These are phyloP conservation scores for Cochlearius cochlearius DNA, from an alignment of 2,113 vertebrate species.

Conservation along the genomic window DNA sequence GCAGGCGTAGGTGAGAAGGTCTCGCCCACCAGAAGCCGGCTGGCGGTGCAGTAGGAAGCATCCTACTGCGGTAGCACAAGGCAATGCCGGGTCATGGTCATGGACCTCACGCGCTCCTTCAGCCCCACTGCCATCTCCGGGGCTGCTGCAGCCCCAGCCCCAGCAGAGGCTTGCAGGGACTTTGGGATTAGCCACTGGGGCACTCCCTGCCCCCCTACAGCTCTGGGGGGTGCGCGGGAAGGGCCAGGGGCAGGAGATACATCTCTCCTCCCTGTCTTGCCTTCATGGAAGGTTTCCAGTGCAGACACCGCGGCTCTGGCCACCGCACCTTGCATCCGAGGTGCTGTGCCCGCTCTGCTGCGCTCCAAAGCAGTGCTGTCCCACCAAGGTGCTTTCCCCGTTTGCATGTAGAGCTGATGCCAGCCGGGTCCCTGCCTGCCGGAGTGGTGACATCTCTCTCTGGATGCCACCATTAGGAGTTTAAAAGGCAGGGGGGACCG, in stretches of 20 bases:
- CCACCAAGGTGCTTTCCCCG: background rate
- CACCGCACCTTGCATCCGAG: background rate
- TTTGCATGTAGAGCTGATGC: rapidly evolving
- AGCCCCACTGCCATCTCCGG: background rate
- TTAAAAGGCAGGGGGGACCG: background rate
- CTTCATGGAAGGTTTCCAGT: background rate
- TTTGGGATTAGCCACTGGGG: background rate
- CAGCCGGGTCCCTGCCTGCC: rapidly evolving
- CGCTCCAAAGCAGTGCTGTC: background rate
- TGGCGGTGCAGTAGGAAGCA: rapidly evolving
- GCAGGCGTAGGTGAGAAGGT: rapidly evolving
- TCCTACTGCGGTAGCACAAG: background rate
- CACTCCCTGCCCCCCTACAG: background rate
- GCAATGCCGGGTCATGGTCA: background rate
- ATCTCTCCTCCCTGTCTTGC: background rate
- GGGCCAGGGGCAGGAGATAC: background rate
- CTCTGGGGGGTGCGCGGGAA: background rate
- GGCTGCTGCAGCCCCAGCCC: background rate
- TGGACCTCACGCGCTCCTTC: background rate
- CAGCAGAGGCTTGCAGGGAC: background rate
- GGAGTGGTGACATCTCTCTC: background rate
- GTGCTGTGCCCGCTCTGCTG: background rate
- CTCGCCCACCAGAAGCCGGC: background rate
- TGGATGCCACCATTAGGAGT: background rate
- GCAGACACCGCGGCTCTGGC: rapidly evolving